Evolutionary conservation across 2,797 vertebrate genomes (phyloP).

Genomic region (Amazonetta brasiliensis): DNA sequence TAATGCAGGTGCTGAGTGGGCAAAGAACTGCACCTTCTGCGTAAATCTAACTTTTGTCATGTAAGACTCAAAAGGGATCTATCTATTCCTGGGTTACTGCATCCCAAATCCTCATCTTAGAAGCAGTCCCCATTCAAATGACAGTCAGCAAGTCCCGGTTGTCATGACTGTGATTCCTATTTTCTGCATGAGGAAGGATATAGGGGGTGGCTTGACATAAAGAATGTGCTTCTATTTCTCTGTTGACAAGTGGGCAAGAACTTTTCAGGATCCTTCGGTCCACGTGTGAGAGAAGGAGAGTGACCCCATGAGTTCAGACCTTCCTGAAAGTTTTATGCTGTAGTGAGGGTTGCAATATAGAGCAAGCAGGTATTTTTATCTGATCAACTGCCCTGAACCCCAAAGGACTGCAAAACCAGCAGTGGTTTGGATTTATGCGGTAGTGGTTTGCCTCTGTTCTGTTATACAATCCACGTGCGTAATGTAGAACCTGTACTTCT

Average conservation of each 20-base stretch:
- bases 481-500: background rate
- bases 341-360: background rate
- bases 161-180: background rate
- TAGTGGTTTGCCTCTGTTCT: background rate
- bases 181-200: background rate
- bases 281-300: background rate
- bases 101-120: background rate
- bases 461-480: background rate
- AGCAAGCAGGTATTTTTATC: background rate
- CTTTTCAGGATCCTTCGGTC: background rate
- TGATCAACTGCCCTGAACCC: background rate
- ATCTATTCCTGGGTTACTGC: background rate
- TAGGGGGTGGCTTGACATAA: background rate
- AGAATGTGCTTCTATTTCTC: background rate
- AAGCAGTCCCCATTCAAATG: background rate
- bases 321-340: background rate
- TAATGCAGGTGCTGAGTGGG: background rate
- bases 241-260: background rate
- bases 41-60: background rate
- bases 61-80: background rate
- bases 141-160: background rate
- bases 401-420: background rate
- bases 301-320: background rate
- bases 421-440: background rate
- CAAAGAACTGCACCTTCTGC: background rate